Evolutionary conservation across 2,113 vertebrate species (phyloP).

Genomic region (Brachyistius frenatus): DNA sequence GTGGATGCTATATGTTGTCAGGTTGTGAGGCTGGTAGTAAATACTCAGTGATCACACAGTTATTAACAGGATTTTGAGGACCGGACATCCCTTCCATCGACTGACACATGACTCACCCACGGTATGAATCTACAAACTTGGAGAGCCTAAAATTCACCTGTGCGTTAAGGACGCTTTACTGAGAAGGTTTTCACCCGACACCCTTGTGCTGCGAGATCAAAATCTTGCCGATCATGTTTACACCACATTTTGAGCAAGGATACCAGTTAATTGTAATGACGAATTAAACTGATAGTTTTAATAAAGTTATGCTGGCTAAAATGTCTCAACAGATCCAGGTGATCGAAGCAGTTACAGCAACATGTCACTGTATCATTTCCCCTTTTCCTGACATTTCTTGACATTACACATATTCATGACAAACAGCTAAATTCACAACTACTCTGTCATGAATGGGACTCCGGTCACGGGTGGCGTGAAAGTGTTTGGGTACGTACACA

Average conservation of each 20-base stretch:
- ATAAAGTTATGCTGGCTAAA: background rate
- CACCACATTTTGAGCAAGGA: background rate
- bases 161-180: conserved; percentile 10
- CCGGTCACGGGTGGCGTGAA: background rate
- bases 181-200: conserved; percentile 10
- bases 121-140: background rate
- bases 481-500: background rate
- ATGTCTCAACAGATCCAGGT: background rate
- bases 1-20: background rate
- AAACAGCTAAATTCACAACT: background rate
- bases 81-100: background rate
- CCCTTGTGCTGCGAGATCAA: background rate
- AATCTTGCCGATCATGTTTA: conserved; percentile 11
- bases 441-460: background rate
- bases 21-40: conserved; percentile 20
- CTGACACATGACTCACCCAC: background rate
- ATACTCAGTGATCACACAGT: background rate
- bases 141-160: background rate
- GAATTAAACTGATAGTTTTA: background rate
- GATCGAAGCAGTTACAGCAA: background rate
- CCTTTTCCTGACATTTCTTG: background rate
- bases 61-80: conserved; percentile 3
- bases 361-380: background rate
- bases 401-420: background rate
- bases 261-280: background rate